Evolutionary conservation across 2,113 vertebrate genomes (phyloP).

Genomic region (Carassius auratus): DNA sequence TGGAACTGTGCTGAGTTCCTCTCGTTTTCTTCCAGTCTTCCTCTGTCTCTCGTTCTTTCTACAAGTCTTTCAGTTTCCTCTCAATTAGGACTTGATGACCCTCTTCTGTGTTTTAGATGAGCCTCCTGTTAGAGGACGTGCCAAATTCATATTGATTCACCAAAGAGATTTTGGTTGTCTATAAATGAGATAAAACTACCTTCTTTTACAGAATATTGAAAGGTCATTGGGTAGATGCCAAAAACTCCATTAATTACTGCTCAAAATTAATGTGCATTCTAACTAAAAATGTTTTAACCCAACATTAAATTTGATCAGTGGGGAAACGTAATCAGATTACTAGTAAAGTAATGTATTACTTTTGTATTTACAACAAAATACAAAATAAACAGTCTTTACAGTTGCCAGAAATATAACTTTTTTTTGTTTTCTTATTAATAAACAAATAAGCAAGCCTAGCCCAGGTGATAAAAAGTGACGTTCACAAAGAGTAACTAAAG

Average conservation of each 20-base stretch:
- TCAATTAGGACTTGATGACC: not conserved
- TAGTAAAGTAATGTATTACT: not conserved
- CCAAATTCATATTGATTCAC: not conserved
- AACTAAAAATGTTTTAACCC: too few relatives aligned
- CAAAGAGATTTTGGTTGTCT: not conserved
- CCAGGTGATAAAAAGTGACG: too few relatives aligned
- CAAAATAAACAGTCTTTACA: not conserved
- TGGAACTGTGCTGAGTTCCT: too few relatives aligned
- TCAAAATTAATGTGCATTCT: not conserved
- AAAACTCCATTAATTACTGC: not conserved
- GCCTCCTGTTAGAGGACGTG: not conserved
- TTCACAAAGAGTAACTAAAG: too few relatives aligned
- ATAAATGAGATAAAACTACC: not conserved
- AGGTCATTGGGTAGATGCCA: not conserved
- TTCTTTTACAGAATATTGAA: not conserved
- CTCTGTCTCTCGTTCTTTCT: too few relatives aligned
- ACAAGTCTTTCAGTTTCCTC: not conserved
- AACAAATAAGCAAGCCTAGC: too few relatives aligned
- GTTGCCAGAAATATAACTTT: not conserved
- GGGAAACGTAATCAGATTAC: too few relatives aligned
- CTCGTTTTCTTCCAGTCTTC: too few relatives aligned
- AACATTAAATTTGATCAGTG: too few relatives aligned
- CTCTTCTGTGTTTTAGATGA: not conserved
- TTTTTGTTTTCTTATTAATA: not conserved
- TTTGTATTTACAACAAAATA: not conserved